A percentile compares a stretch with the other conserved stretches of the same genome.
These are phyloP conservation scores for Meiosimyza platycephala DNA, from an alignment of 2,888 invertebrate species.

Conservation along the genomic window DNA sequence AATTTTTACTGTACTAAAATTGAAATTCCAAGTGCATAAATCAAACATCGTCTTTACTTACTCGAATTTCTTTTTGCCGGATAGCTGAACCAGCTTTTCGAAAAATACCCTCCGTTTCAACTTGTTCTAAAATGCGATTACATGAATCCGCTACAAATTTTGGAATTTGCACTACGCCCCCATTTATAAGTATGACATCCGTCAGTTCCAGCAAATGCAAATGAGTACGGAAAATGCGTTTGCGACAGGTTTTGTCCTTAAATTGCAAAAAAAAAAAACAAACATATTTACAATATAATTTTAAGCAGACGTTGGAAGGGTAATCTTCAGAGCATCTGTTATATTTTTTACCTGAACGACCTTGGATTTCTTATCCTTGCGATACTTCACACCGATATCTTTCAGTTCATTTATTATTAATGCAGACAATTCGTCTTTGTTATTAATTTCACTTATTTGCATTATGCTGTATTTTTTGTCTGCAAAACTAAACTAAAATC, in stretches of 20 bases:
- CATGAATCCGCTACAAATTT: conserved; percentile 79
- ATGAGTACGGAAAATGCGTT: conserved; percentile 70
- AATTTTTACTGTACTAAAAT: neutral
- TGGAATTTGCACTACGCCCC: conserved; percentile 78
- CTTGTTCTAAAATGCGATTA: conserved; percentile 75
- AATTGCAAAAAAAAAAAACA: conserved; percentile 20
- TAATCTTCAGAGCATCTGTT: neutral
- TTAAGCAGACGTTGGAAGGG: neutral
- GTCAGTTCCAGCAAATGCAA: conserved; percentile 69
- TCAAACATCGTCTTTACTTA: conserved; percentile 58
- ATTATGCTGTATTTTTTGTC: conserved; percentile 27
- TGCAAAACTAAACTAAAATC: neutral
- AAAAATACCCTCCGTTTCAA: conserved; percentile 85
- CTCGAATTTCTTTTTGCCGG: conserved; percentile 85
- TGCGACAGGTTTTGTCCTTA: conserved; percentile 48
- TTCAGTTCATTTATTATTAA: conserved; percentile 76
- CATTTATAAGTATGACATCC: conserved; percentile 74
- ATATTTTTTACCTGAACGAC: conserved; percentile 67
- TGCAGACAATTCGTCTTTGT: conserved; percentile 68
- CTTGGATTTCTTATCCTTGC: conserved; percentile 75
- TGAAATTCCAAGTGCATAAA: conserved; percentile 39
- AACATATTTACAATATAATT: neutral
- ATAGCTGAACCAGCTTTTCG: conserved; percentile 88
- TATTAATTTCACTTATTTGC: conserved; percentile 47
- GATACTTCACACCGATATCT: conserved; percentile 78